These are phyloP conservation scores for Aspidiotus rigidus DNA, from an alignment of 2,888 invertebrate genomes.

Conservation along the genomic window DNA sequence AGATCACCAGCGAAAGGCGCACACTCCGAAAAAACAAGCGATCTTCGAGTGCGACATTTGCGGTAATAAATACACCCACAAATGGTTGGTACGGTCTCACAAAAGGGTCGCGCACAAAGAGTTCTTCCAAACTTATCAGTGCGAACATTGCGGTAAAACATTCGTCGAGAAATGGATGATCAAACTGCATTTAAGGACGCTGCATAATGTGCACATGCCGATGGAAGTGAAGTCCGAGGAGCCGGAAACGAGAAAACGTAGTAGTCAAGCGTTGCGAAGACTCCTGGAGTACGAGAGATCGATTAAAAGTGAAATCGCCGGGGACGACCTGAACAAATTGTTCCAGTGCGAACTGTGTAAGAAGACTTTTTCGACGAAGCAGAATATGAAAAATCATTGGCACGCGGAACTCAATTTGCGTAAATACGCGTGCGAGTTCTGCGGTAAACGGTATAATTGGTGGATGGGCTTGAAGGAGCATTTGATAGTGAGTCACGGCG, in stretches of 20 bases:
- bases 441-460: constrained; percentile 29
- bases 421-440: constrained; percentile 25
- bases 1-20: constrained; percentile 24
- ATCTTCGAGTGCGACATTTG: constrained; percentile 24
- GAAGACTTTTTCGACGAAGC: constrained; percentile 22
- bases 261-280: not conserved
- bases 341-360: constrained; percentile 24
- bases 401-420: constrained; percentile 27
- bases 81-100: constrained; percentile 24
- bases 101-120: constrained; percentile 23
- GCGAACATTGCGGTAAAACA: constrained; percentile 19
- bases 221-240: not conserved
- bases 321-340: not conserved
- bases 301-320: not conserved
- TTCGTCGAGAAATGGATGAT: constrained; percentile 28
- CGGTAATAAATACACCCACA: constrained; percentile 20
- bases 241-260: not conserved
- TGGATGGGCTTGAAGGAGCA: constrained; percentile 30
- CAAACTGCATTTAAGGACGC: constrained; percentile 23
- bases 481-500: constrained; percentile 26
- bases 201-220: constrained; percentile 4
- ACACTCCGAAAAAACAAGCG: constrained; percentile 1
- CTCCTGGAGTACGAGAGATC: constrained; percentile 15
- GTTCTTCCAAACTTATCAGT: constrained; percentile 15
- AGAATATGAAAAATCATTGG: constrained; percentile 26